A percentile compares a stretch with the other conserved stretches of the same genome.
These are phyloP conservation scores for Reticulitermes lucifugus DNA, from an alignment of 2,888 invertebrate species.

Conservation along the genomic window DNA sequence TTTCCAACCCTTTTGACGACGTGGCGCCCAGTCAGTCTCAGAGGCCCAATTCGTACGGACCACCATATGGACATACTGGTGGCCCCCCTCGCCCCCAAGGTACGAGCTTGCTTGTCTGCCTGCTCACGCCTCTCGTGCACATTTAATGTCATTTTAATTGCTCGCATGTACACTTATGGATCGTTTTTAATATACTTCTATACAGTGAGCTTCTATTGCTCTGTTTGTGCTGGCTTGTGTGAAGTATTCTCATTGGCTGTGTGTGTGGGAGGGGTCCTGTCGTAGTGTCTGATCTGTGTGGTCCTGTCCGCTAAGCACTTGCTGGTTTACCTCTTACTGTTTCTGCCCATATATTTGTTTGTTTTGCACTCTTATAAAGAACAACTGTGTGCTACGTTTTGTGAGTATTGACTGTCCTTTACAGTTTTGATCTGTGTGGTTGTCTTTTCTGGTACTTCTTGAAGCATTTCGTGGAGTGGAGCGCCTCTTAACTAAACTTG, in stretches of 20 bases:
- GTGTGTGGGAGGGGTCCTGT: constrained; percentile 19
- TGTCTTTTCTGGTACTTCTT: neutral
- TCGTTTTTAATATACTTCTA: constrained; percentile 32
- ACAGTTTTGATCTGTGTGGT: constrained; percentile 22
- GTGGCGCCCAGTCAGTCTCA: constrained; percentile 69
- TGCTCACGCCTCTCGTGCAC: constrained; percentile 45
- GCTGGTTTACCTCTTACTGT: constrained; percentile 49
- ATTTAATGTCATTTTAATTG: constrained; percentile 20
- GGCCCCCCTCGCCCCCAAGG: constrained; percentile 62
- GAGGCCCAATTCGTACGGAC: constrained; percentile 64
- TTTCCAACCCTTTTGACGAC: constrained; percentile 90
- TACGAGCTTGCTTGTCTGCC: constrained; percentile 49
- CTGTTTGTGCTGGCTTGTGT: constrained; percentile 13
- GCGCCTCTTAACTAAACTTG: neutral
- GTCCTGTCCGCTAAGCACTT: constrained; percentile 45
- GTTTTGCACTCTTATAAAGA: constrained; percentile 36
- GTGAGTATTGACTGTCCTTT: constrained; percentile 12
- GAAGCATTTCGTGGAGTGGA: neutral
- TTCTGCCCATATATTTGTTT: constrained; percentile 38
- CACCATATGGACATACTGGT: constrained; percentile 64
- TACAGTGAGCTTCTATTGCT: neutral
- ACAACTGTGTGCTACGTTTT: constrained; percentile 14
- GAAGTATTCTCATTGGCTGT: constrained; percentile 9
- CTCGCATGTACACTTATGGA: constrained; percentile 32
- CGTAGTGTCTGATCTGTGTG: constrained; percentile 35